These are phyloP conservation scores for Sesia bembeciformis DNA, from an alignment of 2,888 invertebrate species.

Conservation along the genomic window DNA sequence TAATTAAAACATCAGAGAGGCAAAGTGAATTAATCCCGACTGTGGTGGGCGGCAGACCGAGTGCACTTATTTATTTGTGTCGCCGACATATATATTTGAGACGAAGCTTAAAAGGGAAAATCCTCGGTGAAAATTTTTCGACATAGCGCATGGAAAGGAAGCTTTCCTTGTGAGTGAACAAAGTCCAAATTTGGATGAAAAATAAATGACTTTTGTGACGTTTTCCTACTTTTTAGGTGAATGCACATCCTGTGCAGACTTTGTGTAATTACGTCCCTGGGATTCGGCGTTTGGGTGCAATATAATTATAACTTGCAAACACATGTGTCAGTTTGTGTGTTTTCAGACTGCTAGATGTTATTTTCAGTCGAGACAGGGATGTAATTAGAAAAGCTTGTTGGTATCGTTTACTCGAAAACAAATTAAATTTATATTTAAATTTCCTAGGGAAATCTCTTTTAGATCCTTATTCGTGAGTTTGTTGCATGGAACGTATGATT, in stretches of 20 bases:
- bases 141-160: slow-evolving; percentile 16
- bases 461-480: too few species aligned
- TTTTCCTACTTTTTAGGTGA: slow-evolving; percentile 23
- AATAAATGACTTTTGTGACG: slow-evolving; percentile 16
- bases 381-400: too few species aligned
- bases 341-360: background rate
- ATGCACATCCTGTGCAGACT: slow-evolving; percentile 44
- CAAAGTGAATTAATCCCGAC: slow-evolving; percentile 44
- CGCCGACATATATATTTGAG: slow-evolving; percentile 47
- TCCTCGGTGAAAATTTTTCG: slow-evolving; percentile 36
- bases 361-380: background rate
- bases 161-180: background rate
- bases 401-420: too few species aligned
- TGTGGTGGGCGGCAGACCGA: slow-evolving; percentile 42
- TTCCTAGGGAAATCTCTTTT: too few species aligned
- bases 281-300: slow-evolving; percentile 32
- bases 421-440: too few species aligned
- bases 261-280: slow-evolving; percentile 48
- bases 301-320: slow-evolving; percentile 41
- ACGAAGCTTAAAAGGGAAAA: slow-evolving; percentile 48
- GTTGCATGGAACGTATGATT: too few species aligned
- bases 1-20: slow-evolving; percentile 57
- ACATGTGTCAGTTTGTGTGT: slow-evolving; percentile 2
- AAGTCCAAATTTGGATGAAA: background rate
- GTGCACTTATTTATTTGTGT: slow-evolving; percentile 54